Conservation (phyloP, 2,888 invertebrate species). For the Spodoptera picta region DNA sequence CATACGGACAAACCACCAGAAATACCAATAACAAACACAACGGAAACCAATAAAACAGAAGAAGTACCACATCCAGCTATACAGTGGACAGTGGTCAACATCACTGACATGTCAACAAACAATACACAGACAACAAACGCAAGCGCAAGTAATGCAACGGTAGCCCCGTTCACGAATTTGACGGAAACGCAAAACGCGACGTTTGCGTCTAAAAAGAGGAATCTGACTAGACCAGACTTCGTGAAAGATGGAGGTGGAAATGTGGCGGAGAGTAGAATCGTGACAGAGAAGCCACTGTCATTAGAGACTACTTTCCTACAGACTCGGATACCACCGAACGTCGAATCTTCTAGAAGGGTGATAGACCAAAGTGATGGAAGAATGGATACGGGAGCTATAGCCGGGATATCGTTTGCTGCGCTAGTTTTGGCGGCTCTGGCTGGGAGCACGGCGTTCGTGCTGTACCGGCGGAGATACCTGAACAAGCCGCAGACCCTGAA, state of each 20-base stretch:
- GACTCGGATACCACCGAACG: constrained; percentile 79
- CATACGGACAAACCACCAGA: constrained; percentile 51
- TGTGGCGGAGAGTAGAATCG: constrained; percentile 78
- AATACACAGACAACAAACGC: constrained; percentile 32
- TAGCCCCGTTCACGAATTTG: constrained; percentile 60
- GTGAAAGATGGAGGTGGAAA: constrained; percentile 74
- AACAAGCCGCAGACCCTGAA: constrained; percentile 95
- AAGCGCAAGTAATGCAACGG: constrained; percentile 56
- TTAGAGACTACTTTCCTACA: constrained; percentile 82
- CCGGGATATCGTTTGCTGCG: constrained; percentile 91
- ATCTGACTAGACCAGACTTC: constrained; percentile 76
- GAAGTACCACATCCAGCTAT: constrained; percentile 66
- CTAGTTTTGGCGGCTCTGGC: constrained; percentile 90
- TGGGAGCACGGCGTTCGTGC: constrained; percentile 90
- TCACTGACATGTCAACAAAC: constrained; percentile 43
- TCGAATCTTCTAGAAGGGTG: constrained; percentile 80
- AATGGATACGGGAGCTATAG: constrained; percentile 90
- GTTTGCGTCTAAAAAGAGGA: constrained; percentile 71
- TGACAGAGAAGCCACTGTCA: constrained; percentile 83
- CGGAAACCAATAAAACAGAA: constrained; percentile 56
- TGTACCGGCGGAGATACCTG: constrained; percentile 92
- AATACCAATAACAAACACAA: constrained; percentile 50
- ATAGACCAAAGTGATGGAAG: constrained; percentile 75
- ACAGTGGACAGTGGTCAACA: constrained; percentile 74
- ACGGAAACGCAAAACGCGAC: constrained; percentile 76